Evolutionary conservation across 2,113 vertebrate species (phyloP), one percentile per base, ranked within the genome.

Genomic region (Mastomys coucha): DNA sequence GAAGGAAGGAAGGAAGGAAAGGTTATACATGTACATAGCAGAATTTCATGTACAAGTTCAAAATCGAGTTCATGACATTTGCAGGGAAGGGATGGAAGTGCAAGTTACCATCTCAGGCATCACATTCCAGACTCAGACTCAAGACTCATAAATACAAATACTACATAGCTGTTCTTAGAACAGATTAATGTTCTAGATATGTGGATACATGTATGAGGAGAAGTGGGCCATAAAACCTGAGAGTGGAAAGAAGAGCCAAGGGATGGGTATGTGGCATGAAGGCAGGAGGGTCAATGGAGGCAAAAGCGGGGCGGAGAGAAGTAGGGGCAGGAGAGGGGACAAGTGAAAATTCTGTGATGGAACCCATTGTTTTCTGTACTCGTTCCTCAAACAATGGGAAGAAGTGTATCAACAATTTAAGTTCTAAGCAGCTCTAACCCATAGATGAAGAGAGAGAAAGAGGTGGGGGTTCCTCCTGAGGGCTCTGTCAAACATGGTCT

Each of bases 1-100:
- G 9, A 2, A 22, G 12, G 2, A 20, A 1, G 24, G 22, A 17
- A 2, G 0, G 19, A 22, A 8, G 11, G 19, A 81, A 58, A 82
- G 53, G 5, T 26, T 24, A 31, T 33, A 3, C 11, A 2, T 24
- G 10, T n/a, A 22, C 51, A n/a, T 33, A 81, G 33, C 33, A 81
- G 33, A 81, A 36, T 56, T 56, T n/a, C 78, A 81, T 81, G 49
- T 33, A 12, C 67, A 33, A 69, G 67, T 69, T 11, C 51, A 49
- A 81, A 58, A 81, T 5, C n/a, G 24, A 60, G 58, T 17, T 31
- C 26, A 65, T 17, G 26, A 5, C 24, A 20, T 31, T 45, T 85
- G 26, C 26, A 65, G n/a, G 39, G 11, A 85, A 45, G 11, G 28
- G 39, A 42, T 85, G 7, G n/a, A 45, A 45, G 8, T 19, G 60